Evolutionary conservation across 1,140 invertebrate species (phyloP), one percentile per base, ranked within the genome.

Genomic region (Anoplophora glabripennis): DNA sequence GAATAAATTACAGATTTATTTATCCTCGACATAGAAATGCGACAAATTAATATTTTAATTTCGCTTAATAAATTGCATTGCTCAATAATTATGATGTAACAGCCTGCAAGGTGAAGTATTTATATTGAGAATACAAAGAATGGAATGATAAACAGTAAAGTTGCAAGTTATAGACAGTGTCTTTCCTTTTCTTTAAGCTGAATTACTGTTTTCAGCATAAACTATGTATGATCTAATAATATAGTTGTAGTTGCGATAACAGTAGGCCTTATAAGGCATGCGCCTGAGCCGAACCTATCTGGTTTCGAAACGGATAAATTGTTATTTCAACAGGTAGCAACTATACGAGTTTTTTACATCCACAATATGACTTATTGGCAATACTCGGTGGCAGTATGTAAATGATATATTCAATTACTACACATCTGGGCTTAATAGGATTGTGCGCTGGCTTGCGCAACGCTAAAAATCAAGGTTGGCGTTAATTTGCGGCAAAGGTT

Each of bases 11-110:
- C 18, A 52, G 40, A 53, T 46, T 59, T 57, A 28, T 47, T 44
- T 54, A 49, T 56, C 59, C 59, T 47, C 55, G 59, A 61, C 59
- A 61, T 61, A 51, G 59, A 61, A 61, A 51, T 55, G 37, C 37
- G 54, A 55, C 38, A 61, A 61, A 55, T 61, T 52, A 42, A 59
- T 57, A 57, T 53, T 53, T 56, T 57, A 57, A 53, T 57, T 55
- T 57, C 53, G 53, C 36, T 57, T 33, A 57, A 55, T 38, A 61
- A 56, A 56, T 38, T 11, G 46, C 42, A 47, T 56, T 56, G 53
- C 53, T 48, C 53, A 56, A 56, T 46, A 38, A 53, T 35, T 53
- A 40, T 63, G 52, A 63, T 63, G 61, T 55, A 59, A 63, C 52
- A 9, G 21, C 28, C 17, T 49, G 47, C 61, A 63, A 58, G 49